A percentile compares a stretch with the other conserved stretches of the same genome.
Evolutionary conservation across 1,140 invertebrate species (phyloP).

Genomic region (Teleopsis dalmanni): DNA sequence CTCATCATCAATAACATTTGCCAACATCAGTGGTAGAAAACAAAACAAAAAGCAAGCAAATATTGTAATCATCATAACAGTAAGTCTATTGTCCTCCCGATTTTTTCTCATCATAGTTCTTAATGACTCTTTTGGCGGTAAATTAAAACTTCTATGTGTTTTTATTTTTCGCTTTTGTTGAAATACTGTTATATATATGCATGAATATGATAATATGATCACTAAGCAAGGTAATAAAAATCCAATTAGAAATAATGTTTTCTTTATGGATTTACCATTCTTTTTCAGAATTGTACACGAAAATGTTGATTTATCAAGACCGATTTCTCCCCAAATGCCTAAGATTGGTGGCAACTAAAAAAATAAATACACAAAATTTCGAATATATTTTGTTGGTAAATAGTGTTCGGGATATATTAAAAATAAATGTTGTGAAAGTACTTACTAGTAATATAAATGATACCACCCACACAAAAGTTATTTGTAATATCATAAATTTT

Average conservation of each 20-base stretch:
- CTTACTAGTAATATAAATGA: constrained; percentile 57
- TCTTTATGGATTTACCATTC: constrained; percentile 73
- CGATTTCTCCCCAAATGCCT: constrained; percentile 75
- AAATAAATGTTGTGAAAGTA: constrained; percentile 10
- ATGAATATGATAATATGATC: constrained; percentile 75
- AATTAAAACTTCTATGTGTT: constrained; percentile 32
- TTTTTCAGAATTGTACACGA: constrained; percentile 79
- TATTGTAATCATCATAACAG: constrained; percentile 75
- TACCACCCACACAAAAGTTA: constrained; percentile 68
- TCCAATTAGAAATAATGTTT: constrained; percentile 73
- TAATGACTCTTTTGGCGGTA: constrained; percentile 25
- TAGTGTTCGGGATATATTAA: constrained; percentile 1
- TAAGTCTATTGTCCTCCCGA: constrained; percentile 69
- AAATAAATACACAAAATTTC: constrained; percentile 33
- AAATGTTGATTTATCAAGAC: constrained; percentile 67
- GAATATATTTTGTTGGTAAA: neutral
- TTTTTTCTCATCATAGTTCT: constrained; percentile 26
- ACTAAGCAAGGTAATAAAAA: constrained; percentile 74
- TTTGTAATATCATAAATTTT: constrained; percentile 63
- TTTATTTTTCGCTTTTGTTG: constrained; percentile 60
- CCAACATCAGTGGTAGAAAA: constrained; percentile 77
- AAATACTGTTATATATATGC: constrained; percentile 74
- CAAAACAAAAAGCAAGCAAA: constrained; percentile 77
- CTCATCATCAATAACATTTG: constrained; percentile 72
- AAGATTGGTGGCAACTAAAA: constrained; percentile 67